These are phyloP conservation scores for Paracentrotus lividus DNA, from an alignment of 53 echinoderm and acorn worm species.

Conservation along the genomic window DNA sequence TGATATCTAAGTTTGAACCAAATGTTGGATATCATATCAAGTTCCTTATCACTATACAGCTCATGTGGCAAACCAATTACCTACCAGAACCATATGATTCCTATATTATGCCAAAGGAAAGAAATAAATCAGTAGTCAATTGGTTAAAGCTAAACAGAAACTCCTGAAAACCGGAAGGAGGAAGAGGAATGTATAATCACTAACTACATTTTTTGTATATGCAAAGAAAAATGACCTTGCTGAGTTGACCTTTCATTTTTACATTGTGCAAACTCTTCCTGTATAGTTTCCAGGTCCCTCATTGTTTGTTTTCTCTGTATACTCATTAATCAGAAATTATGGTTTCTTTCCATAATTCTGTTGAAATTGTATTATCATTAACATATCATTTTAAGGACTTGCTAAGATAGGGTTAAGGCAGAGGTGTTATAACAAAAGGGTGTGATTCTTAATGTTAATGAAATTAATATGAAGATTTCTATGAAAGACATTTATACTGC, in stretches of 20 bases:
- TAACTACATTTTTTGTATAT: not conserved
- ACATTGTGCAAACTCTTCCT: slow-evolving; percentile 11
- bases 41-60: not conserved
- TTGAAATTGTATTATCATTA: too few species aligned
- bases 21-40: not conserved
- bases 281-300: not conserved
- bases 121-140: too few species aligned
- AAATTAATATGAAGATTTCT: not conserved
- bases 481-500: not conserved
- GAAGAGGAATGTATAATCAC: slow-evolving; percentile 13
- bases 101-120: too few species aligned
- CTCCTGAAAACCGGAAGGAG: not conserved
- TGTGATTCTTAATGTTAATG: too few species aligned
- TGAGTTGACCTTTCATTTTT: slow-evolving; percentile 17
- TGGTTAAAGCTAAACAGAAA: not conserved
- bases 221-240: not conserved
- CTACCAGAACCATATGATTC: too few species aligned
- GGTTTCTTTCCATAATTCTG: not conserved
- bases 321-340: slow-evolving; percentile 39
- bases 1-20: not conserved
- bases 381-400: too few species aligned
- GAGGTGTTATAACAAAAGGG: too few species aligned
- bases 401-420: too few species aligned
- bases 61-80: not conserved
- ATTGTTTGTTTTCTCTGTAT: not conserved